Evolutionary conservation across 2,797 vertebrate species (phyloP), one percentile per base, ranked within the genome.

Genomic region (Alcedo quadribrachys): DNA sequence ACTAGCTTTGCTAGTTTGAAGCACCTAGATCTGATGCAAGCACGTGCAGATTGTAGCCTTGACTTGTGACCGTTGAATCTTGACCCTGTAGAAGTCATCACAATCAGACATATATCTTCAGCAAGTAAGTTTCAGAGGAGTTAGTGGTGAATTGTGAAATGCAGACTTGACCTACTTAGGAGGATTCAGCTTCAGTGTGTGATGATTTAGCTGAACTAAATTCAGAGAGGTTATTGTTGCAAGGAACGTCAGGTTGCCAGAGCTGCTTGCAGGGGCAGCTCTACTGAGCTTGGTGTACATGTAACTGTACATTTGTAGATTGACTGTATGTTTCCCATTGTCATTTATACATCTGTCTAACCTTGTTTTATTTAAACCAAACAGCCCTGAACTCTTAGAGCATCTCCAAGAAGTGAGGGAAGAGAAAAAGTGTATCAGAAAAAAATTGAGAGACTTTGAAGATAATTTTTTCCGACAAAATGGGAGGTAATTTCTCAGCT

Each of bases 381-480:
- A 83, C 96, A 99, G 99, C 95, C 97, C 98, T 93, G 99, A 99
- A 95, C 99, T 99, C 9, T 95, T 99, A 92, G 98, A 99, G 96
- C 99, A 99, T 94, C 99, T 99, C 63, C 99, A 99, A 87, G 99
- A 99, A 96, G 98, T 99, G 69, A 98, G 98, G 73, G 99, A 99
- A 96, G 99, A 99, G 96, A 99, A 99, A 96, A 99, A 99, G 96
- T 98, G 97, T 75, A 98, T 99, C 93, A 98, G 99, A 90, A 99
- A 99, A 96, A 98, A 98, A 97, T 98, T 99, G 85, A 98, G 99
- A 93, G 99, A 99, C 81, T 99, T 99, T 50, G 99, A 99, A 97
- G 99, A 99, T 62, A 98, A 98, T 95, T 99, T 99, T 97, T 99
- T 99, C 89, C 97, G 98, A 92, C 98, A 99, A 87, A 99, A 99